A percentile compares a stretch with the other conserved stretches of the same genome.
phyloP scores from a whole-genome alignment of 2,113 vertebrate genomes.

The Peromyscus maniculatus region DNA sequence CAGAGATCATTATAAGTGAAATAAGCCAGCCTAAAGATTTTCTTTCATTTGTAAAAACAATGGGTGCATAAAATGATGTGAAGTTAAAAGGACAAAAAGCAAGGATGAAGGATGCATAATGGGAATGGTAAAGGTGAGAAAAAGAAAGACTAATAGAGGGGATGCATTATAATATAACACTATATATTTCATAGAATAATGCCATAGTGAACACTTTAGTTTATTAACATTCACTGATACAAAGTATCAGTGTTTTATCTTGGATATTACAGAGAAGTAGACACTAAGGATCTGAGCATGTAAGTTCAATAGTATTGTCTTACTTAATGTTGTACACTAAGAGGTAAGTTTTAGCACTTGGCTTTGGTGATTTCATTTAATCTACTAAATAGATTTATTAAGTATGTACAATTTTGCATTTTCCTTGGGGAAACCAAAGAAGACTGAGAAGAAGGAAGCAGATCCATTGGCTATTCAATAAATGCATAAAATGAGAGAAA shows the following conservation, averaged over 20 bases:
- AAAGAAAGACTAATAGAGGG: neutral
- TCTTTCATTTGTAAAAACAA: neutral
- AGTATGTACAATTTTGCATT: too few species aligned
- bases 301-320: too few species aligned
- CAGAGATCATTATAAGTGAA: too few species aligned
- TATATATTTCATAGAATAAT: neutral
- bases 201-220: neutral
- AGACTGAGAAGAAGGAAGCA: too few species aligned
- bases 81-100: neutral
- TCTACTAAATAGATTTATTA: too few species aligned
- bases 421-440: too few species aligned
- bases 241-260: neutral
- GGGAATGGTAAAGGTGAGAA: neutral
- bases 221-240: neutral
- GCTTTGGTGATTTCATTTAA: too few species aligned
- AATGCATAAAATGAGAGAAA: neutral
- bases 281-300: neutral
- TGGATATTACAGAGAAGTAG: neutral
- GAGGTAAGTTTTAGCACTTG: too few species aligned
- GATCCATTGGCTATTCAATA: neutral
- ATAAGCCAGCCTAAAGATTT: neutral
- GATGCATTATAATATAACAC: neutral
- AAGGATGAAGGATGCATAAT: neutral
- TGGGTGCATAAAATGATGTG: neutral
- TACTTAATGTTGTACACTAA: too few species aligned